Base-by-base conservation (phyloP, 2,888 invertebrate species). In the Pollenia amentaria region DNA sequence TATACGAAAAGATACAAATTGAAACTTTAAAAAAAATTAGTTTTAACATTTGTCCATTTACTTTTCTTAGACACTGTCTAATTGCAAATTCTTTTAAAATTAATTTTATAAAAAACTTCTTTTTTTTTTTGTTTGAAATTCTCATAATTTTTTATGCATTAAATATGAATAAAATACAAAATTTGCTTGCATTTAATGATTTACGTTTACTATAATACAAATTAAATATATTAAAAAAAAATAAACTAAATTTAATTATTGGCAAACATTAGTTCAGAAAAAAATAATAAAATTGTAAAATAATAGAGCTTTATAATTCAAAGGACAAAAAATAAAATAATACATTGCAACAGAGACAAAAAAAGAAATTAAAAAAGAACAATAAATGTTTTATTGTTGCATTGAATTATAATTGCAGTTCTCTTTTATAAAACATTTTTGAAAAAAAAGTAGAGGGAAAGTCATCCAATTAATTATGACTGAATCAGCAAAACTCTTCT, bases 151-250 rank as follows among this genome's bases (percentile, higher is more conserved):
- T 51, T 14, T n/a, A 48, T 48, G 10, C 21, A 18, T 53, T 57
- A 72, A 64, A 0, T 14, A 10, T 62, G 11, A 48, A 57, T 21
- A 57, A 62, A 60, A 69, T 60, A 75, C 21, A 75, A 51, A 73
- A 53, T 16, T 69, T 72, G 29, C 10, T 70, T 75, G 38, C n/a
- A 64, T 38, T 64, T 72, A 60, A 67, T 87, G 60, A 70, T 72
- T 65, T 75, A 79, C 78, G 42, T 87, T 87, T 55, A 51, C 83
- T 84, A 84, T 87, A 77, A 84, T 84, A 87, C 84, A 87, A 77
- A 84, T 57, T 57, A 78, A 72, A 85, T 51, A 72, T 29, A 29
- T 29, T 29, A 29, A 29, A 55, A 73, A 40, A 72, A 53, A 64
- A 76, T 53, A 70, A 53, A 48, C 12, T 57, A 65, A 73, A 72